Evolutionary conservation across 2,888 invertebrate species (phyloP).

Genomic region (Rhogogaster chlorosoma): DNA sequence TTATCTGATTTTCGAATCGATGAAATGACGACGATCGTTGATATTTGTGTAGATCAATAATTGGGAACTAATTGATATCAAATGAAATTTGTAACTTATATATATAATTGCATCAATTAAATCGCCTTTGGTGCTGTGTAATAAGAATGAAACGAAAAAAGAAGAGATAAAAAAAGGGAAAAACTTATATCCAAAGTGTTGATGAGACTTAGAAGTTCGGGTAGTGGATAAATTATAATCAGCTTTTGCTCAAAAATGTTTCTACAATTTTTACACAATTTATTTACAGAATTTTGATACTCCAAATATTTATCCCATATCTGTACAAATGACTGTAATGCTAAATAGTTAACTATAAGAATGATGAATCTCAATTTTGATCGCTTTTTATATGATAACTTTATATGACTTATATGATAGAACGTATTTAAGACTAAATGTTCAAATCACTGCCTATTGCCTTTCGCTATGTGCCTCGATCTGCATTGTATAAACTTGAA

Average conservation of each 20-base stretch:
- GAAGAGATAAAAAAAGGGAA: neutral
- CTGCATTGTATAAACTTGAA: conserved; percentile 53
- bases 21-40: neutral
- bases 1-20: neutral
- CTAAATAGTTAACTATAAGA: conserved; percentile 16
- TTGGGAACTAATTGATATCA: neutral
- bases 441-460: conserved; percentile 60
- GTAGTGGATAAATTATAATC: conserved; percentile 23
- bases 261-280: conserved; percentile 44
- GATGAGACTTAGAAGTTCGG: conserved; percentile 25
- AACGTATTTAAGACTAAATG: conserved; percentile 40
- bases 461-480: conserved; percentile 67
- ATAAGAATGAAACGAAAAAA: neutral
- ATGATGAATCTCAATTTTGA: conserved; percentile 19
- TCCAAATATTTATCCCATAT: conserved; percentile 45
- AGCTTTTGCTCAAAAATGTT: conserved; percentile 48
- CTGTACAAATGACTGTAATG: conserved; percentile 30
- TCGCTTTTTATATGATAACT: conserved; percentile 47
- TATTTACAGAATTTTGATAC: conserved; percentile 47
- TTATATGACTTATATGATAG: conserved; percentile 37
- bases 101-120: neutral
- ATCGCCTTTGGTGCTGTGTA: conserved; percentile 11
- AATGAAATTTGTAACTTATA: neutral
- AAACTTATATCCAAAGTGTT: conserved; percentile 16
- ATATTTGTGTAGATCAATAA: neutral